These are phyloP conservation scores for Eptatretus burgeri DNA, from an alignment of 2,113 vertebrate species.

Conservation along the genomic window DNA sequence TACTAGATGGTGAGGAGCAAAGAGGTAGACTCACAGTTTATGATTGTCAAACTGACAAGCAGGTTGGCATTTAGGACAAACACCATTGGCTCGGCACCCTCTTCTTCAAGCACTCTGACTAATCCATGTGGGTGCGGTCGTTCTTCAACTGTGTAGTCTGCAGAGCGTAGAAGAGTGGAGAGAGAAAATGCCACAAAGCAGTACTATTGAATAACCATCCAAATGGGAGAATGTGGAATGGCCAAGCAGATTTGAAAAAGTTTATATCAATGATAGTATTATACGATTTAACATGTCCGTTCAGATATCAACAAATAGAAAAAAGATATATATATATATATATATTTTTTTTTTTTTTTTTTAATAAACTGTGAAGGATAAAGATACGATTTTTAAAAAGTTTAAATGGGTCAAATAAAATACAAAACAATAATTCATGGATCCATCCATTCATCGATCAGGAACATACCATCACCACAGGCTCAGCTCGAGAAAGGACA, in stretches of 20 bases:
- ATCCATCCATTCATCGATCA: too few species aligned
- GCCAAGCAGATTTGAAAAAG: too few species aligned
- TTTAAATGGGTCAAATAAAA: too few species aligned
- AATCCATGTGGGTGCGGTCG: slow-evolving; percentile 63
- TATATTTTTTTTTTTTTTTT: background rate
- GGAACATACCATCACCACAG: too few species aligned
- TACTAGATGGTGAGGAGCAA: background rate
- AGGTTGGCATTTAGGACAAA: slow-evolving; percentile 96
- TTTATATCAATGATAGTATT: too few species aligned
- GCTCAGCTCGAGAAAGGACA: too few species aligned
- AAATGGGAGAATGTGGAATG: too few species aligned
- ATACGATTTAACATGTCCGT: too few species aligned
- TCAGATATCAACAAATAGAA: background rate
- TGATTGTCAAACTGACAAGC: slow-evolving; percentile 88
- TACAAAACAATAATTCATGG: too few species aligned
- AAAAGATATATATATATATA: background rate
- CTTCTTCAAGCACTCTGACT: slow-evolving; percentile 86
- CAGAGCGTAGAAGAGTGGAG: slow-evolving; percentile 7
- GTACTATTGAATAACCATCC: too few species aligned
- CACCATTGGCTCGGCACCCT: slow-evolving; percentile 61
- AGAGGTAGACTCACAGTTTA: slow-evolving; percentile 52
- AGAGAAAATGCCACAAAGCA: too few species aligned
- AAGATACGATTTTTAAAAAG: too few species aligned
- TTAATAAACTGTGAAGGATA: background rate
- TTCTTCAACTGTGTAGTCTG: slow-evolving; percentile 91